Conservation (phyloP, 2,113 vertebrate genomes). For the Pachyramphus minor region DNA sequence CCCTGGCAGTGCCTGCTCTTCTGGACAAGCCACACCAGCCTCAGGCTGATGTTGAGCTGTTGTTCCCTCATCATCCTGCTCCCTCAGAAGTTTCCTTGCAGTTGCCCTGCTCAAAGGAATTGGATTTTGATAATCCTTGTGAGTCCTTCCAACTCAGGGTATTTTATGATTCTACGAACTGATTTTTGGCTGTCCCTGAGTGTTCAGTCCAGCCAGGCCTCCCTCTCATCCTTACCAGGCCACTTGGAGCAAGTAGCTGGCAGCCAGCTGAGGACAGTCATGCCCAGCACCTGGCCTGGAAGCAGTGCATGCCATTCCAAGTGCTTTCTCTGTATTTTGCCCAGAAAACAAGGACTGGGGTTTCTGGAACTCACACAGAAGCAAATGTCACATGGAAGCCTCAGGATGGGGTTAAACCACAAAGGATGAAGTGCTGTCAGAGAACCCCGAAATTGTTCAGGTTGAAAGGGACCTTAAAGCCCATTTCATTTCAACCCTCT, state of each 20-base stretch:
- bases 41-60: neutral
- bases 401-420: neutral
- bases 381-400: neutral
- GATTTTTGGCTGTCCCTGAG: neutral
- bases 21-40: neutral
- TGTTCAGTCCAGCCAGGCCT: neutral
- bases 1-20: neutral
- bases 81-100: neutral
- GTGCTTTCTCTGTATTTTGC: neutral
- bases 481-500: rapidly evolving
- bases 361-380: neutral
- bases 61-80: too few relatives aligned
- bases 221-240: neutral
- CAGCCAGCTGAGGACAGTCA: neutral
- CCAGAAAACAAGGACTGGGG: neutral
- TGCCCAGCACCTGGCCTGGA: neutral
- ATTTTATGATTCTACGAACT: neutral
- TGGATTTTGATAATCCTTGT: neutral
- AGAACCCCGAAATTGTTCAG: neutral
- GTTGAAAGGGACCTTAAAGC: neutral
- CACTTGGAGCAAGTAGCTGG: neutral
- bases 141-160: neutral
- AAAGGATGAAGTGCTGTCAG: neutral
- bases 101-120: neutral
- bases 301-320: neutral